Conservation (phyloP, 1,140 invertebrate species). For the Platyura marginata region DNA sequence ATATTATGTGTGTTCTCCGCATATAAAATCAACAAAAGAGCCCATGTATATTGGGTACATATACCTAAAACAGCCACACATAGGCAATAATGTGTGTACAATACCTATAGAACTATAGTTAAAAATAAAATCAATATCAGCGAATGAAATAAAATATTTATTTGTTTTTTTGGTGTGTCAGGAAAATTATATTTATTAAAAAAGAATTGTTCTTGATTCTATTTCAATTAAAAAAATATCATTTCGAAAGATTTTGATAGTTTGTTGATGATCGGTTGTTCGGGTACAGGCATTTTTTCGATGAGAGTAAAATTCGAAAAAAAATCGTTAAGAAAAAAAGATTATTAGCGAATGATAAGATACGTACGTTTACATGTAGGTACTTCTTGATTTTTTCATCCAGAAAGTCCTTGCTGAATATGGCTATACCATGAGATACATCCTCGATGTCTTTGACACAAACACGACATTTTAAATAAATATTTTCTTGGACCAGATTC, state of each 20-base stretch:
- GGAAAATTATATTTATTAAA: not conserved
- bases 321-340: not conserved
- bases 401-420: not conserved
- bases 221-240: not conserved
- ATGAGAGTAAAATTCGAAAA: not conserved
- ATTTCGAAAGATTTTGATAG: too few species aligned
- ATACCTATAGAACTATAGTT: not conserved
- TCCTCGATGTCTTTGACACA: not conserved
- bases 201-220: too few species aligned
- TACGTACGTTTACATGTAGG: slow-evolving; percentile 1
- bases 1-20: too few species aligned
- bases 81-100: too few species aligned
- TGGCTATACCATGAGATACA: not conserved
- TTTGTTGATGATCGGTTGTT: too few species aligned
- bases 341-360: too few species aligned
- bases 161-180: not conserved
- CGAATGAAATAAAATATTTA: not conserved
- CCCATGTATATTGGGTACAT: too few species aligned
- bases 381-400: slow-evolving; percentile 1
- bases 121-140: not conserved
- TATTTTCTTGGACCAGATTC: too few species aligned
- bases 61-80: too few species aligned
- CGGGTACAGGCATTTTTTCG: too few species aligned
- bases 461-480: not conserved
- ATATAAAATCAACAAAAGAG: too few species aligned